phyloP scores from a whole-genome alignment of 2,797 vertebrate genomes.

The Crenuchus spilurus region DNA sequence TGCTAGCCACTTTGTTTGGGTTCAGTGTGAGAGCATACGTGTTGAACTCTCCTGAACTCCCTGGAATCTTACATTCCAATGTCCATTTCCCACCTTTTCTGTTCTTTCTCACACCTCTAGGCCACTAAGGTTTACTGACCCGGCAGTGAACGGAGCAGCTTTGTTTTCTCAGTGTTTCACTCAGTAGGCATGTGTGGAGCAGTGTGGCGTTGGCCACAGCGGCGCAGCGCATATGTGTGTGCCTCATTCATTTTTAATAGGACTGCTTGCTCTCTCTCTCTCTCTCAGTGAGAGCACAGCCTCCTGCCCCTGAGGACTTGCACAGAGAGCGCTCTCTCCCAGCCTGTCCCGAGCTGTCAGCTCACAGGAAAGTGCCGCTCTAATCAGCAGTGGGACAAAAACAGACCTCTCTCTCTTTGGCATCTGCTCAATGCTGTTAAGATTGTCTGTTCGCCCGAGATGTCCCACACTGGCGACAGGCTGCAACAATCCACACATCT shows the following conservation, averaged over 20 bases:
- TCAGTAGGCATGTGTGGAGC: conserved; percentile 33
- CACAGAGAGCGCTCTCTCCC: conserved; percentile 39
- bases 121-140: conserved; percentile 32
- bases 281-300: conserved; percentile 16
- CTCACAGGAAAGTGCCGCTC: conserved; percentile 12
- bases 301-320: conserved; percentile 34
- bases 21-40: no score
- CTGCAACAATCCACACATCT: conserved; percentile 19
- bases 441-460: conserved; percentile 26
- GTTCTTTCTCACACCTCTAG: conserved; percentile 8
- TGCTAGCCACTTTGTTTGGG: no score
- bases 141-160: conserved; percentile 19
- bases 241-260: conserved; percentile 54
- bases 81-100: conserved; percentile 5
- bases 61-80: background rate
- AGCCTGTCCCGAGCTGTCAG: conserved; percentile 50
- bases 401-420: conserved; percentile 27
- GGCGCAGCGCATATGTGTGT: conserved; percentile 38
- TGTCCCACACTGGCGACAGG: conserved; percentile 17
- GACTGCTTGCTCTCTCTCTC: conserved; percentile 20
- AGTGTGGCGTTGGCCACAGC: conserved; percentile 28
- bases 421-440: conserved; percentile 36
- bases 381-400: conserved; percentile 51
- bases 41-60: background rate
- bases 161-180: conserved; percentile 43